Conservation (phyloP, 2,113 vertebrate genomes). For the Xyrauchen texanus region DNA sequence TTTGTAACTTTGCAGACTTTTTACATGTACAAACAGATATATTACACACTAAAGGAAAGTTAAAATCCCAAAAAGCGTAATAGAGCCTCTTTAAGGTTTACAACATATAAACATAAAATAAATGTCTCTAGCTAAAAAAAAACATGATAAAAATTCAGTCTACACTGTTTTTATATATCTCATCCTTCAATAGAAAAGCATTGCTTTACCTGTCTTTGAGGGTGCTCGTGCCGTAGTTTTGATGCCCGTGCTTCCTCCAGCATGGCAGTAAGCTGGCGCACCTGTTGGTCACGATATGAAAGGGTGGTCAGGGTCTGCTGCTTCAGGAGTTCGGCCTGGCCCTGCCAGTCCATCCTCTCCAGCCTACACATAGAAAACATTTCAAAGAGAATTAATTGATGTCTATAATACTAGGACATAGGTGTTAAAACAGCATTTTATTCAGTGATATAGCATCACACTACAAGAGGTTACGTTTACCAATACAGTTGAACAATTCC, state of each 20-base stretch:
- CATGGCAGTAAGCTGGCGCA: slow-evolving; percentile 75
- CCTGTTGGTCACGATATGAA: slow-evolving; percentile 83
- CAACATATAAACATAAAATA: not conserved
- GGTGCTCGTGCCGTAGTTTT: slow-evolving; percentile 58
- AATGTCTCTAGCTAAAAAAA: not conserved
- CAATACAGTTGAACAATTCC: no score
- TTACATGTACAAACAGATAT: no score
- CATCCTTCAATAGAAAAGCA: not conserved
- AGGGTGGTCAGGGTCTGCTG: slow-evolving; percentile 83
- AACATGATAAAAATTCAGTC: no score
- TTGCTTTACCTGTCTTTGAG: slow-evolving; percentile 45
- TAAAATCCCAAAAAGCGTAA: no score
- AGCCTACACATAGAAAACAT: slow-evolving; percentile 66
- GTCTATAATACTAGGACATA: not conserved
- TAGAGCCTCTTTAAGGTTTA: no score
- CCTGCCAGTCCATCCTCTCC: slow-evolving; percentile 74
- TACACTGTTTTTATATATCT: not conserved
- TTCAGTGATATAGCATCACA: no score
- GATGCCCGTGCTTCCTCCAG: slow-evolving; percentile 70
- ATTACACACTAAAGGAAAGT: no score
- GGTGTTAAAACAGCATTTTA: no score
- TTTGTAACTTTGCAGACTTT: no score
- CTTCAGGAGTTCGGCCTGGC: slow-evolving; percentile 78
- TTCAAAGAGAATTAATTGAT: not conserved
- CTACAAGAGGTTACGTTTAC: no score